phyloP scores from a whole-genome alignment of 2,113 vertebrate species.

The Myrmecobius fasciatus region DNA sequence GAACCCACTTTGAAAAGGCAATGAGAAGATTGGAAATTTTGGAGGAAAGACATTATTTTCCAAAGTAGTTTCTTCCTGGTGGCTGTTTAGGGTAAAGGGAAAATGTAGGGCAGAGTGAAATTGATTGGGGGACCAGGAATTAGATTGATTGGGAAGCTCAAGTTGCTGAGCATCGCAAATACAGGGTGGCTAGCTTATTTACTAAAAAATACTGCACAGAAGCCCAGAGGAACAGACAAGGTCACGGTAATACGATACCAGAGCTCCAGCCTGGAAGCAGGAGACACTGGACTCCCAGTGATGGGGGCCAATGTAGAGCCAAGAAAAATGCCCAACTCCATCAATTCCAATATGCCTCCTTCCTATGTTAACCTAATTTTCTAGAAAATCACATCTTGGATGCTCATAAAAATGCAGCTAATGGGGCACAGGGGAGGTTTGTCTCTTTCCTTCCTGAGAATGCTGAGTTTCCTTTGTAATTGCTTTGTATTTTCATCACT shows the following conservation, averaged over 20 bases:
- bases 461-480: neutral
- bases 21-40: neutral
- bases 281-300: neutral
- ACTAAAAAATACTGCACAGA: neutral
- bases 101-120: slow-evolving; percentile 32
- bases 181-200: slow-evolving; percentile 36
- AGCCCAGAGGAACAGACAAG: neutral
- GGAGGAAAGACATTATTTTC: neutral
- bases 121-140: slow-evolving; percentile 1
- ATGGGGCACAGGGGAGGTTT: neutral
- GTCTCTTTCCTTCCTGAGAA: slow-evolving; percentile 15
- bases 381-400: slow-evolving; percentile 30
- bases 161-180: neutral
- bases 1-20: slow-evolving; percentile 7
- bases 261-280: neutral
- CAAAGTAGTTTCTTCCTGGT: neutral
- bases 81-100: slow-evolving; percentile 23
- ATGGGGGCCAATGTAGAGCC: slow-evolving; percentile 1
- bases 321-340: slow-evolving; percentile 18
- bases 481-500: slow-evolving; percentile 67
- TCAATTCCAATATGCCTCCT: slow-evolving; percentile 34
- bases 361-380: slow-evolving; percentile 55
- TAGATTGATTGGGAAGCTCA: neutral
- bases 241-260: neutral
- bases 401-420: slow-evolving; percentile 37